Evolutionary conservation across 2,797 vertebrate genomes (phyloP), one percentile per base, ranked within the genome.

Genomic region (Eutrigla gurnardus): DNA sequence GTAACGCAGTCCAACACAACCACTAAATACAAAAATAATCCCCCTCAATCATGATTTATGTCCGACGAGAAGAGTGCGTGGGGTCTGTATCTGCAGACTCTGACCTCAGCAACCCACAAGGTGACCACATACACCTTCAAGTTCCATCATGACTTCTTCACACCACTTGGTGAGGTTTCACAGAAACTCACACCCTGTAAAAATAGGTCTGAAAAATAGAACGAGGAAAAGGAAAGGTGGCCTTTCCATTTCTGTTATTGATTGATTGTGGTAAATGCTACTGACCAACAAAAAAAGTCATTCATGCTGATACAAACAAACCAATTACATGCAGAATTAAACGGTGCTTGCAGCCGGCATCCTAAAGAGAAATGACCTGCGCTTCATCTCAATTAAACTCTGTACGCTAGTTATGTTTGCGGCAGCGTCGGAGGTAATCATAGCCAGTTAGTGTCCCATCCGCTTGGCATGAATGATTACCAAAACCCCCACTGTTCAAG

Each of bases 391-490:
- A 50, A 60, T 80, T 65, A 73, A 45, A 68, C 36, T 45, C 64
- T 64, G 60, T 61, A 50, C 59, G 71, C 37, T 15, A 66, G 81
- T 77, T 83, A 71, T 17, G 66, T n/a, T 25, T 64, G 60, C 7
- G 9, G 18, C 25, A 13, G 50, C 25, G 25, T 78, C 78, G 78
- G 60, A 71, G 4, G 45, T 54, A 87, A 84, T 89, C 82, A 83
- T 7, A 54, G 49, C 55, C 14, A 32, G 45, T 46, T 59, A 43
- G 33, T 61, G 40, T n/a, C 33, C 36, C 3, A 7, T 62, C 64
- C 42, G 60, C 18, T 35, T 14, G 3, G 54, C 35, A 60, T n/a
- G 53, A 75, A 69, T 65, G 33, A 75, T 81, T 40, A 61, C 7
- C 42, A 65, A 62, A 25, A 62, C 32, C 45, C 13, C 50, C 33